phyloP scores from a whole-genome alignment of 2,888 invertebrate species.

The Cosmorhoe ocellata region DNA sequence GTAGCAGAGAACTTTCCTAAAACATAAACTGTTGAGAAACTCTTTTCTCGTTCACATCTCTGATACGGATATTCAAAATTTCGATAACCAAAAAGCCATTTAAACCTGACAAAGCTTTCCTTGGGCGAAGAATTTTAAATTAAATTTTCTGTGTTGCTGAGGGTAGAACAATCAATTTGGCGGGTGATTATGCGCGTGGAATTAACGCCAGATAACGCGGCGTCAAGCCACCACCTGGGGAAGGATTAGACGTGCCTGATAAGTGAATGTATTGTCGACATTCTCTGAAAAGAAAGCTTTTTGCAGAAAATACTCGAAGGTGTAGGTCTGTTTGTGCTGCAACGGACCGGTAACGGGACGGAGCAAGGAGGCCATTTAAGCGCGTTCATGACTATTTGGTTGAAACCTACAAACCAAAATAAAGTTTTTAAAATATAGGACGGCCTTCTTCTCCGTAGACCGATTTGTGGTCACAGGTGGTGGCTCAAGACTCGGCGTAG shows the following conservation, averaged over 20 bases:
- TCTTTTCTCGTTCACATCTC: background rate
- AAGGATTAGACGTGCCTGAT: constrained; percentile 66
- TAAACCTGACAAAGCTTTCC: constrained; percentile 10
- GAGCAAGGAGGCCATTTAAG: constrained; percentile 1
- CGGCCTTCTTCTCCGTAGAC: too few relatives aligned
- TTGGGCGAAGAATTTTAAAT: constrained; percentile 39
- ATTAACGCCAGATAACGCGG: constrained; percentile 72
- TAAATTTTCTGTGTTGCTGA: constrained; percentile 41
- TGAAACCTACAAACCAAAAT: background rate
- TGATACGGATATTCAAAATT: constrained; percentile 1
- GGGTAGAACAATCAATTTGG: constrained; percentile 64
- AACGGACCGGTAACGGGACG: constrained; percentile 5
- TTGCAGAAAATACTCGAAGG: constrained; percentile 55
- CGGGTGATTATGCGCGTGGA: constrained; percentile 60
- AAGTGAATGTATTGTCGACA: constrained; percentile 70
- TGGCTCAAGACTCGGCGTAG: too few relatives aligned
- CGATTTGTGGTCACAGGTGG: too few relatives aligned
- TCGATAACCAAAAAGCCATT: constrained; percentile 25
- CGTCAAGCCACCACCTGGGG: constrained; percentile 72
- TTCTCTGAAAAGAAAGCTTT: constrained; percentile 62
- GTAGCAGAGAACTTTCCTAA: too few relatives aligned
- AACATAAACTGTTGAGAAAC: too few relatives aligned
- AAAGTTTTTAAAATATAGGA: too few relatives aligned
- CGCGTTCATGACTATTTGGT: too few relatives aligned
- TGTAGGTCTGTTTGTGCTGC: constrained; percentile 18